A percentile compares a stretch with the other conserved stretches of the same genome.
Conservation (phyloP, 37 sponge, comb jelly and placozoan genomes). For the Petrosia ficiformis region DNA sequence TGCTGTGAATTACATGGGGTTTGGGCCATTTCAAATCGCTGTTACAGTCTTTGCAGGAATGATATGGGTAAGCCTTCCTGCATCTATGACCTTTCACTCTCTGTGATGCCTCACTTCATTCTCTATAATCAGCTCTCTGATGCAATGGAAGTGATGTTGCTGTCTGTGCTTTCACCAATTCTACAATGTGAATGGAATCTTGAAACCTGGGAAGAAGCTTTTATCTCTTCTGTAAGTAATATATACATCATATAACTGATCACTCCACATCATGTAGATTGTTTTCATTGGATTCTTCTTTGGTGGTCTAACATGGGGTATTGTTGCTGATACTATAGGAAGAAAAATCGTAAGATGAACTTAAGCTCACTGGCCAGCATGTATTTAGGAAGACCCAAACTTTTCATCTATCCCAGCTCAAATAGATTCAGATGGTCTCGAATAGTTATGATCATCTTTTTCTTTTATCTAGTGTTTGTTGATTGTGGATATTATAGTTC, state of each 20-base stretch:
- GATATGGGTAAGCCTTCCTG: slow-evolving; percentile 23
- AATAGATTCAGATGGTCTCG: too few relatives aligned
- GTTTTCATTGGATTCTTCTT: slow-evolving; percentile 71
- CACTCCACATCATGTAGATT: too few relatives aligned
- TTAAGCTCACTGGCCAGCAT: too few relatives aligned
- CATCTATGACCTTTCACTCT: not conserved
- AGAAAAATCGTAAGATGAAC: slow-evolving; percentile 53
- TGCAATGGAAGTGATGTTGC: slow-evolving; percentile 53
- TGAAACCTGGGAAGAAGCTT: slow-evolving; percentile 21
- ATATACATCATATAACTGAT: too few relatives aligned
- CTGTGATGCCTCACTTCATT: not conserved
- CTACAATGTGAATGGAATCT: slow-evolving; percentile 49
- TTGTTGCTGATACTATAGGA: slow-evolving; percentile 50
- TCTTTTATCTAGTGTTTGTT: not conserved
- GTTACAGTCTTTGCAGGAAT: slow-evolving; percentile 52
- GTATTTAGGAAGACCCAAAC: too few relatives aligned
- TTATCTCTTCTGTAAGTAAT: slow-evolving; percentile 40
- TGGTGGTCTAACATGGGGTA: slow-evolving; percentile 57
- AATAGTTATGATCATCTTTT: not conserved
- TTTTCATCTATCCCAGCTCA: too few relatives aligned
- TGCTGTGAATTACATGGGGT: slow-evolving; percentile 69
- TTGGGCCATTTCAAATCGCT: slow-evolving; percentile 73
- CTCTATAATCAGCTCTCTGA: slow-evolving; percentile 46
- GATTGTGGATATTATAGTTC: slow-evolving; percentile 25
- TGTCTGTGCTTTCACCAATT: slow-evolving; percentile 36